phyloP scores from a whole-genome alignment of 2,113 vertebrate species.

The Mustela lutreola region DNA sequence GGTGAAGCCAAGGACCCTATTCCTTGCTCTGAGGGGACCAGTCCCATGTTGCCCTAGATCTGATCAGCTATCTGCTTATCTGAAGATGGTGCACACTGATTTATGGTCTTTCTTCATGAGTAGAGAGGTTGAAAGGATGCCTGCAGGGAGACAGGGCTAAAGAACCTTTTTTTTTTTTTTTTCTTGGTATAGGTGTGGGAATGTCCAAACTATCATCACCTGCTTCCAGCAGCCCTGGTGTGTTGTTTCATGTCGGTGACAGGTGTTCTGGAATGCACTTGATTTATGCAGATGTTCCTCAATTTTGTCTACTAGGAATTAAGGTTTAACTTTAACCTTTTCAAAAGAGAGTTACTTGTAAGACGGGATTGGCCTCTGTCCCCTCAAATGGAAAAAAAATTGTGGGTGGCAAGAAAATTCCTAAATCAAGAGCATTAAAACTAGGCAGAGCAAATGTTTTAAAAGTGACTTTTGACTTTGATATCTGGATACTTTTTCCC shows the following conservation, averaged over 20 bases:
- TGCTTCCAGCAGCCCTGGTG: slow-evolving; percentile 37
- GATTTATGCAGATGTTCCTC: slow-evolving; percentile 12
- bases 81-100: background rate
- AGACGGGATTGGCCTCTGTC: background rate
- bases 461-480: slow-evolving; percentile 21
- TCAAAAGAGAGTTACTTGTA: slow-evolving; percentile 1
- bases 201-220: slow-evolving; percentile 40
- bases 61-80: background rate
- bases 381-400: slow-evolving; percentile 10
- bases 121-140: background rate
- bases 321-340: slow-evolving; percentile 18
- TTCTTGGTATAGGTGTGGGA: background rate
- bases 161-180: background rate
- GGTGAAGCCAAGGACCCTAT: background rate
- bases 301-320: background rate
- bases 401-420: background rate
- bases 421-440: background rate
- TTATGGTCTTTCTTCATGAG: background rate
- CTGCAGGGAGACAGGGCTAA: slow-evolving; percentile 37
- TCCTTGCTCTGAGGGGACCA: background rate
- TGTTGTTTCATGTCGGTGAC: slow-evolving; percentile 41
- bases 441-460: background rate
- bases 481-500: background rate
- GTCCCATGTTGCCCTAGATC: background rate
- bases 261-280: slow-evolving; percentile 39